phyloP scores from a whole-genome alignment of 2,888 invertebrate genomes.

The Noctua janthina region DNA sequence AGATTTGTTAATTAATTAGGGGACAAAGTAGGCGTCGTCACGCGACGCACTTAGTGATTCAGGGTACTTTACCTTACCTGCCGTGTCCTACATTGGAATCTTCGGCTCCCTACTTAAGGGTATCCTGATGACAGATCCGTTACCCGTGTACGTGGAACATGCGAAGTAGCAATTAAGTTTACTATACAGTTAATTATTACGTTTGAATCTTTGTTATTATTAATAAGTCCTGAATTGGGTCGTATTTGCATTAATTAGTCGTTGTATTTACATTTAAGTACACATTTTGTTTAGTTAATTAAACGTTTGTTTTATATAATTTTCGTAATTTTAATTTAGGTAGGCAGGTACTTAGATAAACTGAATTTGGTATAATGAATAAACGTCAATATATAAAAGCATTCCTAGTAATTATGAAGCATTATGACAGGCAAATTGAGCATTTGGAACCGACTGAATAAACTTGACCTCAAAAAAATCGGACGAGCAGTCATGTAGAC shows the following conservation, averaged over 20 bases:
- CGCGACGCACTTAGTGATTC: constrained; percentile 78
- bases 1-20: constrained; percentile 86
- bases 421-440: constrained; percentile 1
- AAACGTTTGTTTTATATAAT: background rate
- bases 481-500: background rate
- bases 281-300: constrained; percentile 5
- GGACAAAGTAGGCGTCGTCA: constrained; percentile 81
- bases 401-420: background rate
- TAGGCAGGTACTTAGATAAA: background rate
- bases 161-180: constrained; percentile 61
- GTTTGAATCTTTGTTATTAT: constrained; percentile 1
- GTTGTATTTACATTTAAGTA: background rate
- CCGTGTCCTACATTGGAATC: constrained; percentile 75
- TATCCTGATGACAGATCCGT: constrained; percentile 44
- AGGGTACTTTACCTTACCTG: constrained; percentile 68
- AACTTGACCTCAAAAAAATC: background rate
- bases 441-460: background rate
- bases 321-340: background rate
- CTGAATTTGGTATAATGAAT: background rate
- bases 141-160: constrained; percentile 46
- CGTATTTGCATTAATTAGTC: background rate
- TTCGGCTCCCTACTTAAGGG: constrained; percentile 64
- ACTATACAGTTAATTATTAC: constrained; percentile 2
- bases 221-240: background rate
- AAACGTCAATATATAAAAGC: background rate